These are phyloP conservation scores for Cataglyphis rosenhaueri DNA, from an alignment of 2,888 invertebrate genomes.

Conservation along the genomic window DNA sequence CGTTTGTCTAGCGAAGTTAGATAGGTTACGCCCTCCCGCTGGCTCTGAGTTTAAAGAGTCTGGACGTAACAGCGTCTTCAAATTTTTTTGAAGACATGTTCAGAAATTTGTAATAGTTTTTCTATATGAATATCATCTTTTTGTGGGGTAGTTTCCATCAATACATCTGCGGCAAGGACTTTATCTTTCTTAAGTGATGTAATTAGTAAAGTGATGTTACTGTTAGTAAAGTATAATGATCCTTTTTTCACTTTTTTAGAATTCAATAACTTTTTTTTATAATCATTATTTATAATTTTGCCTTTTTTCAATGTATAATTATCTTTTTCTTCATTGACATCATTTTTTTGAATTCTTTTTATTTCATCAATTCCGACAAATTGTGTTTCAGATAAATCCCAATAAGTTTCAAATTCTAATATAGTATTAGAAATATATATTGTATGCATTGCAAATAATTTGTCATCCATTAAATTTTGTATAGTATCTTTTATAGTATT, in stretches of 20 bases:
- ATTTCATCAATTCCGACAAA: too few relatives aligned
- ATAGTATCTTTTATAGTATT: conserved; percentile 7
- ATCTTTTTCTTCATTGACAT: not conserved
- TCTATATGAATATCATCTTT: not conserved
- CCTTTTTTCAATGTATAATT: not conserved
- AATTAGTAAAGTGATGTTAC: not conserved
- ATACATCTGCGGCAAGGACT: not conserved
- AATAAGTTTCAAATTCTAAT: conserved; percentile 6
- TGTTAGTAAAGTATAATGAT: not conserved
- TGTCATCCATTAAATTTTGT: conserved; percentile 30
- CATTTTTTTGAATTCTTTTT: too few relatives aligned
- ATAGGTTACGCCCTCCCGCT: too few relatives aligned
- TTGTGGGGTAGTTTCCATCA: not conserved
- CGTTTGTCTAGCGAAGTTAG: too few relatives aligned
- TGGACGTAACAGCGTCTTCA: too few relatives aligned
- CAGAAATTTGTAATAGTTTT: not conserved
- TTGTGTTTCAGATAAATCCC: not conserved
- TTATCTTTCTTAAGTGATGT: not conserved
- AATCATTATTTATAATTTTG: not conserved
- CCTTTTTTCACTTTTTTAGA: not conserved
- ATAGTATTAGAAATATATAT: not conserved
- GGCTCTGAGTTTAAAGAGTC: too few relatives aligned
- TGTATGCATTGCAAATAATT: not conserved
- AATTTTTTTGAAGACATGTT: too few relatives aligned
- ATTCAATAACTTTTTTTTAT: conserved; percentile 11